Percentiles rank a stretch among this genome's conserved stretches.
These are phyloP conservation scores for Drosophila diplacantha DNA, from an alignment of 2,888 invertebrate species.

Conservation along the genomic window DNA sequence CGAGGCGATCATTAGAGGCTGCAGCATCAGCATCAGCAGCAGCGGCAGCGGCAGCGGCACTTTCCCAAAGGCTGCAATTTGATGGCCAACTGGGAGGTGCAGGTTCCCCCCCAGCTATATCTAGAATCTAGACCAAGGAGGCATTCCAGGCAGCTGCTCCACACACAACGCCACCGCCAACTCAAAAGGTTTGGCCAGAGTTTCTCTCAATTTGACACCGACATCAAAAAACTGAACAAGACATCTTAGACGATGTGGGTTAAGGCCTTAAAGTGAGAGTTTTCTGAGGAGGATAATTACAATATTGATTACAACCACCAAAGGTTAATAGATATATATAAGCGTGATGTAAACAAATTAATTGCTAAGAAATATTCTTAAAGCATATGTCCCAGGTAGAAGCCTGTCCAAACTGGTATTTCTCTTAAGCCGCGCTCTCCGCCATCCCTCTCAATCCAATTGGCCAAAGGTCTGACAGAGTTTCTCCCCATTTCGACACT, in stretches of 20 bases:
- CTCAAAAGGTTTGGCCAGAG: slow-evolving; percentile 25
- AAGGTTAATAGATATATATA: neutral
- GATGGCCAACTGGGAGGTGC: slow-evolving; percentile 38
- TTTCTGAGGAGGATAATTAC: neutral
- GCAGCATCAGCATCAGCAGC: slow-evolving; percentile 19
- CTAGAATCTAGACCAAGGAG: slow-evolving; percentile 35
- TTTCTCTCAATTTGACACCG: slow-evolving; percentile 13
- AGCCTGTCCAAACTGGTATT: neutral
- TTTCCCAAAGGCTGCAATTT: slow-evolving; percentile 52
- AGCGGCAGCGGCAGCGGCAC: slow-evolving; percentile 40
- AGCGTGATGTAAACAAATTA: neutral
- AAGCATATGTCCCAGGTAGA: neutral
- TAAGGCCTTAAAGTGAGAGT: neutral
- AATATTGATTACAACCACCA: neutral
- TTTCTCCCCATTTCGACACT: slow-evolving; percentile 13
- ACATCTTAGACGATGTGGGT: neutral
- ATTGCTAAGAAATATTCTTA: neutral
- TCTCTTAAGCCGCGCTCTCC: too few species aligned
- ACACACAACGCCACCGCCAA: slow-evolving; percentile 12
- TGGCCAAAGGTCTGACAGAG: slow-evolving; percentile 12
- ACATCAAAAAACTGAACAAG: slow-evolving; percentile 1
- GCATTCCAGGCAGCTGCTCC: slow-evolving; percentile 17
- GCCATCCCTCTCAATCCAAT: neutral
- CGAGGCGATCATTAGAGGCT: slow-evolving; percentile 30
- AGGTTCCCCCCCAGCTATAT: slow-evolving; percentile 12